Evolutionary conservation across 2,888 invertebrate genomes (phyloP).

Genomic region (Diarsia mendica): DNA sequence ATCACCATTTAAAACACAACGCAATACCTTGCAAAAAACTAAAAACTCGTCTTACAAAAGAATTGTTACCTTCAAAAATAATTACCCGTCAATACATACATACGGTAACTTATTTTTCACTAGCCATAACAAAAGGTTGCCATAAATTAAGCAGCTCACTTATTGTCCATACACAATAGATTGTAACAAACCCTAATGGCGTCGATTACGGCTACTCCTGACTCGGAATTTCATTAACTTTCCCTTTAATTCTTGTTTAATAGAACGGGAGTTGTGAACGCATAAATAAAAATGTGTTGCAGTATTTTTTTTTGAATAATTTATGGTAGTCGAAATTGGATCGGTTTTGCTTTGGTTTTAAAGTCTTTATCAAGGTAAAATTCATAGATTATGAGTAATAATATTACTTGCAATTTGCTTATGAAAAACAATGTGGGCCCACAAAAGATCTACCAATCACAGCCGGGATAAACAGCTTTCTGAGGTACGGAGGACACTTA

Average conservation of each 20-base stretch:
- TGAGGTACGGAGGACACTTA: no score
- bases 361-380: background rate
- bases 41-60: no score
- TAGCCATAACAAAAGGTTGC: conserved; percentile 57
- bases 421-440: background rate
- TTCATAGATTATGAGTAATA: background rate
- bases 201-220: conserved; percentile 75
- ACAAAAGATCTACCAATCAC: no score
- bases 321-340: conserved; percentile 11
- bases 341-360: background rate
- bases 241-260: conserved; percentile 62
- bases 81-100: conserved; percentile 37
- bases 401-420: background rate
- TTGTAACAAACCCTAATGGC: conserved; percentile 84
- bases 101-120: conserved; percentile 21
- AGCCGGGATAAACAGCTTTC: no score
- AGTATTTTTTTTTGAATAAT: conserved; percentile 4
- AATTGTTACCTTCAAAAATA: conserved; percentile 21
- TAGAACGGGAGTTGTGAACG: conserved; percentile 54
- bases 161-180: conserved; percentile 85
- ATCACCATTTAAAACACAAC: no score
- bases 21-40: no score
- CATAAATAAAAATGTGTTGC: conserved; percentile 39
- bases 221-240: conserved; percentile 84
- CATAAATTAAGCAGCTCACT: conserved; percentile 77